Percentiles rank a stretch among this genome's conserved stretches.
phyloP scores from a whole-genome alignment of 2,797 vertebrate genomes.

The Semotilus atromaculatus region DNA sequence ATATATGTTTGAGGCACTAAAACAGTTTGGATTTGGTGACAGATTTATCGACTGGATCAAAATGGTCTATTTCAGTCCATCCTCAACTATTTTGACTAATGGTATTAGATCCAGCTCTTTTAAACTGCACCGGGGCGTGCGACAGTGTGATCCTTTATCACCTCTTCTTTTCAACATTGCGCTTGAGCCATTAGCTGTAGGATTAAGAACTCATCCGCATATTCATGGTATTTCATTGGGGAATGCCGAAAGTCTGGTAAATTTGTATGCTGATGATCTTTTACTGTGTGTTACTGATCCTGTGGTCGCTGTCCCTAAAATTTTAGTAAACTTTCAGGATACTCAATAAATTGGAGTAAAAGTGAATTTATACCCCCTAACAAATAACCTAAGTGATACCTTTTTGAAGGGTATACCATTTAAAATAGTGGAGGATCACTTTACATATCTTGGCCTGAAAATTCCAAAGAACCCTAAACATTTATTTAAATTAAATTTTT shows the following conservation, averaged over 20 bases:
- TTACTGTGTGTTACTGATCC: background rate
- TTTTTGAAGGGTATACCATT: too few relatives aligned
- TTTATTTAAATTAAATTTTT: too few relatives aligned
- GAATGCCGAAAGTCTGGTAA: background rate
- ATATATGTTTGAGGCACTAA: slow-evolving; percentile 8
- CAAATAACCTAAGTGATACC: too few relatives aligned
- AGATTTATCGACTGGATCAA: background rate
- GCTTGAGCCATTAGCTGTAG: background rate
- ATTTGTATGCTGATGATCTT: background rate
- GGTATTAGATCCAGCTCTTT: background rate
- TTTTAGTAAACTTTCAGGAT: background rate
- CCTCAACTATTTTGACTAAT: background rate
- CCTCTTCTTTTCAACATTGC: slow-evolving; percentile 12
- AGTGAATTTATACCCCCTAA: too few relatives aligned
- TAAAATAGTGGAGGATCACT: too few relatives aligned
- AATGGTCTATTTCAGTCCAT: background rate
- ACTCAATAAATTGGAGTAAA: too few relatives aligned
- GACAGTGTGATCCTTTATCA: background rate
- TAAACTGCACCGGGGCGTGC: background rate
- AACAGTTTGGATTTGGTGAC: too few relatives aligned
- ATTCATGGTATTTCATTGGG: background rate
- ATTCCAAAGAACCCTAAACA: too few relatives aligned
- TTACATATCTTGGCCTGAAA: too few relatives aligned
- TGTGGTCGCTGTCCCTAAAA: background rate
- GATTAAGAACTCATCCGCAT: background rate